Conservation (phyloP, 2,888 invertebrate genomes). For the Globia sparganii region DNA sequence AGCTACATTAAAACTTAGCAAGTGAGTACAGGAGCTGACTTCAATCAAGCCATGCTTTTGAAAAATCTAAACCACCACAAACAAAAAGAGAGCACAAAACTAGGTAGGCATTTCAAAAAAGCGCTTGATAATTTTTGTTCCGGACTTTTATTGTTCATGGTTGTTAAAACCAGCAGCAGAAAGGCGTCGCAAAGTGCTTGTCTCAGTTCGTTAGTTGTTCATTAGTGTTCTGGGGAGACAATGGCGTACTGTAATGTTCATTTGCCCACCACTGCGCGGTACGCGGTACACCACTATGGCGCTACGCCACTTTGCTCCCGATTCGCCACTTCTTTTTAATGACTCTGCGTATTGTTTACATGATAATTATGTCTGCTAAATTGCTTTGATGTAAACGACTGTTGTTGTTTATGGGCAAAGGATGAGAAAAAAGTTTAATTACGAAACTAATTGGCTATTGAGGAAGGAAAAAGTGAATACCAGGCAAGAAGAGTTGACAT, state of each 20-base stretch:
- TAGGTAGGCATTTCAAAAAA: constrained; percentile 29
- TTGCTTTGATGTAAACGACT: constrained; percentile 3
- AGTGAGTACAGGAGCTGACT: not conserved
- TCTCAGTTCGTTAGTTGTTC: constrained; percentile 77
- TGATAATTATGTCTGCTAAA: constrained; percentile 31
- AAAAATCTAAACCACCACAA: constrained; percentile 5
- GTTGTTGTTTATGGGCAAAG: not conserved
- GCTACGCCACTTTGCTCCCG: constrained; percentile 54
- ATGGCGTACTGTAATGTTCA: constrained; percentile 69
- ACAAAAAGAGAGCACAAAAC: not conserved
- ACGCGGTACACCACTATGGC: constrained; percentile 45
- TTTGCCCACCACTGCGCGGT: constrained; percentile 60
- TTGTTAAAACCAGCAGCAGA: constrained; percentile 54
- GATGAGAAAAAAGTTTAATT: not conserved
- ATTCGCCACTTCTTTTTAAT: constrained; percentile 58
- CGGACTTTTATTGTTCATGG: constrained; percentile 46
- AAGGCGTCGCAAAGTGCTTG: constrained; percentile 67
- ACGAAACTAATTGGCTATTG: not conserved
- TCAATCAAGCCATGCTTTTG: not conserved
- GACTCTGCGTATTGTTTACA: constrained; percentile 37
- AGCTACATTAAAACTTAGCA: not conserved
- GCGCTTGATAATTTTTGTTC: constrained; percentile 34
- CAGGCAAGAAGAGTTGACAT: not conserved
- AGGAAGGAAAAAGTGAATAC: constrained; percentile 15
- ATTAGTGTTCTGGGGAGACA: constrained; percentile 73